Conservation (phyloP, 2,113 vertebrate species). For the Triplophysa tibetana region DNA sequence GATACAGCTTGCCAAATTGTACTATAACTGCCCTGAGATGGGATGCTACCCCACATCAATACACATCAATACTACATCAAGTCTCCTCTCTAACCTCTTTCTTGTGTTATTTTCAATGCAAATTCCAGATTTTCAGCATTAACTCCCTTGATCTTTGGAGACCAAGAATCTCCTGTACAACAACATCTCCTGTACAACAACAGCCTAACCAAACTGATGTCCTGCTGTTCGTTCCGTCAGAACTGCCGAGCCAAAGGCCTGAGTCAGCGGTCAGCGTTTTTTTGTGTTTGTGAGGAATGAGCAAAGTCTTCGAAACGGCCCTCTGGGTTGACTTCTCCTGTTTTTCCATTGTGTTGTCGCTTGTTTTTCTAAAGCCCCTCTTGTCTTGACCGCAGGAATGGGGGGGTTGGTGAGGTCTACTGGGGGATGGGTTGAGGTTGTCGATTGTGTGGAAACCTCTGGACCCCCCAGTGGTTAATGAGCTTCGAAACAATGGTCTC, state of each 20-base stretch:
- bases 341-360: conserved; percentile 60
- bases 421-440: conserved; percentile 50
- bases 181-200: conserved; percentile 60
- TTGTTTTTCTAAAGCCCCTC: conserved; percentile 71
- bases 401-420: conserved; percentile 48
- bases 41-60: conserved; percentile 31
- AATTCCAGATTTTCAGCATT: conserved; percentile 71
- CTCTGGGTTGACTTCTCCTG: conserved; percentile 72
- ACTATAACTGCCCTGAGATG: conserved; percentile 34
- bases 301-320: conserved; percentile 72
- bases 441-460: conserved; percentile 68
- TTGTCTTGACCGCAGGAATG: conserved; percentile 64
- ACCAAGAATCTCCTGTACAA: conserved; percentile 55
- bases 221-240: conserved; percentile 61
- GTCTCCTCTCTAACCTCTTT: neutral
- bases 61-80: neutral
- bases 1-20: neutral
- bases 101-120: conserved; percentile 62
- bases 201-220: conserved; percentile 62
- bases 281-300: conserved; percentile 66
- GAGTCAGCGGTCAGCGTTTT: conserved; percentile 56
- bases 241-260: conserved; percentile 46
- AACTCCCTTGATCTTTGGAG: conserved; percentile 57
- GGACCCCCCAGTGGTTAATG: conserved; percentile 77
- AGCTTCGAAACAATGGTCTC: conserved; percentile 78